Evolutionary conservation across 2,888 invertebrate genomes (phyloP), one percentile per base, ranked within the genome.

Genomic region (Aromia moschata): DNA sequence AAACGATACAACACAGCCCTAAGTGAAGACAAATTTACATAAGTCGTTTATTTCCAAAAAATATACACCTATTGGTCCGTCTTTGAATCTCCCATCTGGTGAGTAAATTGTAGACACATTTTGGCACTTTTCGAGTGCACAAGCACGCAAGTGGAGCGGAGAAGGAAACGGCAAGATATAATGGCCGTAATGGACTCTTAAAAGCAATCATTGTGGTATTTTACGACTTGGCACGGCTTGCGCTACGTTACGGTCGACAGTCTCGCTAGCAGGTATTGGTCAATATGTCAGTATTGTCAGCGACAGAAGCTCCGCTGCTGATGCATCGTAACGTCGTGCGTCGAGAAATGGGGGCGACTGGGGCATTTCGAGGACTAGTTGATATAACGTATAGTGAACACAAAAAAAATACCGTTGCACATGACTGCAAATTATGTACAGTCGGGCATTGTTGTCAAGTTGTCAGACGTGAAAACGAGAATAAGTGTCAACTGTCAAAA

Each of bases 131-230:
- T 25, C n/a, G 18, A 30, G 25, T 18, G 41, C 36, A 41, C 17
- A 36, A 25, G 38, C 20, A 30, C 38, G 38, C 49, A 40, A 40
- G 38, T 33, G 7, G 15, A 43, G 14, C 20, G 43, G 9, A 36
- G 36, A 25, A 43, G 56, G 56, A 56, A 56, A 56, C 49, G 36
- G 47, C 41, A 17, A 43, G 33, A 60, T 65, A 58, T 63, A 65
- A 62, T 47, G 17, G 57, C 59, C 46, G 62, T 70, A 70, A 70
- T 69, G 70, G 69, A 68, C 65, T 67, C 57, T 64, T n/a, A 65
- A 68, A 67, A 66, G 68, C 58, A 58, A 64, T 64, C 63, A 60
- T 69, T 69, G 67, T 65, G 66, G 65, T 56, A 49, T 36, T 56
- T 56, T 49, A 56, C 49, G 49, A 46, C 41, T 20, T 18, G 38